Base-by-base conservation (phyloP, 2,113 vertebrate genomes). In the Oryzias celebensis region DNA sequence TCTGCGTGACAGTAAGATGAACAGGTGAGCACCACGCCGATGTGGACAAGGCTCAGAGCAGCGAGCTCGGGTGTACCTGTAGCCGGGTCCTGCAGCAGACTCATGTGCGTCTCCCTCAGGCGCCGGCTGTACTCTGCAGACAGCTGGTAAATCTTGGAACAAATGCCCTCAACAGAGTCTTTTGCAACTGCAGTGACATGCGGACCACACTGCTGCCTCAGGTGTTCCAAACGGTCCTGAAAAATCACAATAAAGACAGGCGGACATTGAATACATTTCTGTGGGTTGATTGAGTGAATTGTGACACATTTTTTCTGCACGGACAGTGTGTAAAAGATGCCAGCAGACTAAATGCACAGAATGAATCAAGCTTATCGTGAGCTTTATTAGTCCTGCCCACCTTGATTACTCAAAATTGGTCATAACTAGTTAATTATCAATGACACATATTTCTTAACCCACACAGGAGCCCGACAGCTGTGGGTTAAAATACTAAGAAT, bases 161-260 rank as follows among this genome's bases (percentile, higher is more conserved):
- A 99, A 85, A 99, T 99, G 73, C 96, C 97, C 62, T 99, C 97
- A 0, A 99, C 97, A 0, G 97, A 99, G 85, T 99, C 97, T 89
- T 96, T 98, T 57, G 97, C 97, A 1, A 97, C 97, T 0, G 95
- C 94, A 0, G 95, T 86, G 42, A 99, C 95, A 0, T 99, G 97
- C 55, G 97, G 96, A 7, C 97, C 97, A 13, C 97, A 99, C 67
- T 99, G 96, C 65, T 93, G 94, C 60, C 97, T 92, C 24, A 99
- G 88, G 83, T 99, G 97, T 62, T 99, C 97, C 79, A 99, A 92
- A 42, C 97, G 96, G 75, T 99, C 97, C 97, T 98, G 76, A 7
- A 65, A 17, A 66, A 15, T 63, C 36, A 52, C 36, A 56, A 18
- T 2, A n/a, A 14, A 13, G 7, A 61, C 22, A 22, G 14, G 50